Evolutionary conservation across 92 coral and sea anemone species (phyloP).

Genomic region (Porites lobata): DNA sequence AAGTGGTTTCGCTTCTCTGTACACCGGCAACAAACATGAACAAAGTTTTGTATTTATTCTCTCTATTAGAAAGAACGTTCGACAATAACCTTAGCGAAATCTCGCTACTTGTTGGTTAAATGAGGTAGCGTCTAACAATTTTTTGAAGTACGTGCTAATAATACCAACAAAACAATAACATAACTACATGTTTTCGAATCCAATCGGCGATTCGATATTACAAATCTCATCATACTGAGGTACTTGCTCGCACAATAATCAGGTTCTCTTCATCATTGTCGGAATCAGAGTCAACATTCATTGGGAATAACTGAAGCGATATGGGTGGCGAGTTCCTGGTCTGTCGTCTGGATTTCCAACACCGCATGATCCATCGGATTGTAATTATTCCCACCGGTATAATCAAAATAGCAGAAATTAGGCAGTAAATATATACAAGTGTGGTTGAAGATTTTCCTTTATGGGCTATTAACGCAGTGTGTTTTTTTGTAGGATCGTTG

Average conservation of each 20-base stretch:
- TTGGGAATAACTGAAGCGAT: not conserved
- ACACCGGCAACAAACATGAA: no score
- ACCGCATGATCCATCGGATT: not conserved
- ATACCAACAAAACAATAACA: no score
- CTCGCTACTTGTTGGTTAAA: no score
- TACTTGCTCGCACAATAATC: not conserved
- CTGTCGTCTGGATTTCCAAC: not conserved
- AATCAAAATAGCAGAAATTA: not conserved
- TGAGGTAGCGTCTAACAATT: no score
- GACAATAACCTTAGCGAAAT: no score
- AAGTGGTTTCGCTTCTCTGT: no score
- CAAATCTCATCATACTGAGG: not conserved
- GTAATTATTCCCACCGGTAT: not conserved
- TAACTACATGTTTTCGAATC: no score
- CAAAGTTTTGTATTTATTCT: no score
- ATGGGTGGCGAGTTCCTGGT: not conserved
- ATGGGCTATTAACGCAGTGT: not conserved
- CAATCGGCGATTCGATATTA: no score
- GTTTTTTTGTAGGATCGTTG: no score
- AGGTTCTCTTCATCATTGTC: not conserved
- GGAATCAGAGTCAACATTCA: not conserved
- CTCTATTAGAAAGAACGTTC: no score
- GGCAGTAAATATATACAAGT: not conserved
- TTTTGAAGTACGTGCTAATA: no score
- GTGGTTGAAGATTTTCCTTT: not conserved